Evolutionary conservation across 23 tunicate genomes (phyloP), one percentile per base, ranked within the genome.

Genomic region (Halocynthia aurantium): DNA sequence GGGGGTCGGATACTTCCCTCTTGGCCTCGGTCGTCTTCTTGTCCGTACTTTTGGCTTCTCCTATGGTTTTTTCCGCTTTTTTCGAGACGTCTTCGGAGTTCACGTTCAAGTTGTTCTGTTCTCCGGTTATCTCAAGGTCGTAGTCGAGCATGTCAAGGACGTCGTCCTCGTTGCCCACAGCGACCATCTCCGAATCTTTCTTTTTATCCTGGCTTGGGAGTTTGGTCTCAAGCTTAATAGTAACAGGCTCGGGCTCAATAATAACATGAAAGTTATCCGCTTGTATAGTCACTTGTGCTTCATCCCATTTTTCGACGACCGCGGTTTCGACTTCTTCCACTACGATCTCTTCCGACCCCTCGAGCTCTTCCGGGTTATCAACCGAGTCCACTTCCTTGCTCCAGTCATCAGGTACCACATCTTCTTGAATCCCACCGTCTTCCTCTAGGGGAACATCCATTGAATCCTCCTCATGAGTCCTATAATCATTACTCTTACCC

Each of bases 101-200:
- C 18, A 70, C 8, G 53, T 70, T 70, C 18, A 70, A 44, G 62
- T 74, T 74, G 51, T 72, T 72, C 22, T 74, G 78, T 8, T 74
- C 78, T 10, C 21, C 85, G 8, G 85, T 60, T 10, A 75, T 56
- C 52, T 86, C 91, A 22, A 86, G 80, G 52, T 86, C 91, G 55
- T 81, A 86, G 57, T 86, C 91, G 58, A 86, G 75, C 85, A 81
- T 86, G 62, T 86, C 91, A 61, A 86, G 55, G 10, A 86, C 85
- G 67, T 86, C 91, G 22, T 80, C 85, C 65, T 86, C 91, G 13
- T 75, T 52, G 10, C 77, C 74, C 17, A 73, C 72, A 55, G 6
- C 78, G 10, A 70, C 83, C 13, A 75, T 65, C 19, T 55, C 73
- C 22, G 52, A 54, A 0, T 57, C 52, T 52, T 50, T 10, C 52